Conservation (phyloP, 2,797 vertebrate species). For the Eptatretus atami region DNA sequence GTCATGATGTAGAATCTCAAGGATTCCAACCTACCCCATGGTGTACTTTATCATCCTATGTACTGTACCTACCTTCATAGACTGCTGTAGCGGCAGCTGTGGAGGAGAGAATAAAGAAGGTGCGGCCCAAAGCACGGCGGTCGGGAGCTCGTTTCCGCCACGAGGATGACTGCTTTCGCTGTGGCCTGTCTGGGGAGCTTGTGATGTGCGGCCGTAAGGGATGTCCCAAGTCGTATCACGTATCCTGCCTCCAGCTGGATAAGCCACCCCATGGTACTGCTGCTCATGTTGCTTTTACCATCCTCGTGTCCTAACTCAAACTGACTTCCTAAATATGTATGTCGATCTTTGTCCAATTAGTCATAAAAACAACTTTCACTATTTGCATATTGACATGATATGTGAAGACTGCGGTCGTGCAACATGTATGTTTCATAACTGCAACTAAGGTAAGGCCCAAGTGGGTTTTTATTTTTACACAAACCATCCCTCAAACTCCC, state of each 20-base stretch:
- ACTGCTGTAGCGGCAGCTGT: conserved; percentile 20
- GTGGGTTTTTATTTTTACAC: no score
- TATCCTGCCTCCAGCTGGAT: conserved; percentile 54
- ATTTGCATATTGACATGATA: no score
- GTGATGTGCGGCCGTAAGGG: conserved; percentile 62
- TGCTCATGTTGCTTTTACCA: not conserved
- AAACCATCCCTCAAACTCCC: no score
- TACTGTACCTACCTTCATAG: conserved; percentile 7
- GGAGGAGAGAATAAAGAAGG: conserved; percentile 46
- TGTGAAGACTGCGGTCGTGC: no score
- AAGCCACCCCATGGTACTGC: conserved; percentile 61
- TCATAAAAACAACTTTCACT: no score
- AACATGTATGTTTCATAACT: no score
- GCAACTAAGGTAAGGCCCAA: no score
- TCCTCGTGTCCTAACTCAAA: not conserved
- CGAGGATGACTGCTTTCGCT: conserved; percentile 89
- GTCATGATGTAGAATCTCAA: not conserved
- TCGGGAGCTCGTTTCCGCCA: conserved; percentile 41
- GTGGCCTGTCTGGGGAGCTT: conserved; percentile 62
- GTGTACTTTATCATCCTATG: not conserved
- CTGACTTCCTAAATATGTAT: not conserved
- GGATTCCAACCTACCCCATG: not conserved
- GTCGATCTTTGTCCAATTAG: not conserved
- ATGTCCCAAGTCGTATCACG: conserved; percentile 85
- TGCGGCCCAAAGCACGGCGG: conserved; percentile 39